These are phyloP conservation scores for Ceratina calcarata DNA, from an alignment of 1,140 invertebrate species.

Conservation along the genomic window DNA sequence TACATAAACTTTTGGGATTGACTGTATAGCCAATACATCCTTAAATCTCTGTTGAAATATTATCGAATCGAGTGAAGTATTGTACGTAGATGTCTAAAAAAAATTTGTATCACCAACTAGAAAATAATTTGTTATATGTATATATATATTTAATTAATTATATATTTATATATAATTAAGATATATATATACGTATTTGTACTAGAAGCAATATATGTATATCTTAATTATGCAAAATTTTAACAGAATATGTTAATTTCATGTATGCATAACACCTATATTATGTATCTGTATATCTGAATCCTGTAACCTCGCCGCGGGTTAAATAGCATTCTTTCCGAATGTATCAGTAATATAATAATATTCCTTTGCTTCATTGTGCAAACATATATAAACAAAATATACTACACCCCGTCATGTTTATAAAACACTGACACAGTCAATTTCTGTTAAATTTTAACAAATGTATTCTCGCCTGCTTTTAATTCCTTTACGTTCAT, in stretches of 20 bases:
- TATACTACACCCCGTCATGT: slow-evolving; percentile 78
- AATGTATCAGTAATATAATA: slow-evolving; percentile 65
- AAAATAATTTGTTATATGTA: slow-evolving; percentile 28
- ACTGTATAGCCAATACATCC: too few relatives aligned
- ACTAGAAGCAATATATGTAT: slow-evolving; percentile 39
- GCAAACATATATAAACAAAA: slow-evolving; percentile 78
- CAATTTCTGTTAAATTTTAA: slow-evolving; percentile 80
- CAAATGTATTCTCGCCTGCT: slow-evolving; percentile 69
- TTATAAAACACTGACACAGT: slow-evolving; percentile 79
- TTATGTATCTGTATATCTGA: slow-evolving; percentile 59
- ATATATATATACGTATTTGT: slow-evolving; percentile 51
- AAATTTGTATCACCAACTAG: slow-evolving; percentile 35
- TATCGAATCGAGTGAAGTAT: slow-evolving; percentile 11
- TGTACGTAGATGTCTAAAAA: slow-evolving; percentile 18
- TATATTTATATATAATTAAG: slow-evolving; percentile 48
- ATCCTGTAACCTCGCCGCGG: slow-evolving; percentile 66
- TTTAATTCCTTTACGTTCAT: slow-evolving; percentile 27
- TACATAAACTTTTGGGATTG: too few relatives aligned
- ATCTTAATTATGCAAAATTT: slow-evolving; percentile 46
- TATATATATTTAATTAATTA: slow-evolving; percentile 20
- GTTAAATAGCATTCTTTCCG: slow-evolving; percentile 69
- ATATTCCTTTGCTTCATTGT: slow-evolving; percentile 66
- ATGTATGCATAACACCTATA: slow-evolving; percentile 64
- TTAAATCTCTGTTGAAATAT: slow-evolving; percentile 23
- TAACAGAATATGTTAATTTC: slow-evolving; percentile 55